Evolutionary conservation across 2,888 invertebrate species (phyloP), one percentile per base, ranked within the genome.

Genomic region (Helleia helle): DNA sequence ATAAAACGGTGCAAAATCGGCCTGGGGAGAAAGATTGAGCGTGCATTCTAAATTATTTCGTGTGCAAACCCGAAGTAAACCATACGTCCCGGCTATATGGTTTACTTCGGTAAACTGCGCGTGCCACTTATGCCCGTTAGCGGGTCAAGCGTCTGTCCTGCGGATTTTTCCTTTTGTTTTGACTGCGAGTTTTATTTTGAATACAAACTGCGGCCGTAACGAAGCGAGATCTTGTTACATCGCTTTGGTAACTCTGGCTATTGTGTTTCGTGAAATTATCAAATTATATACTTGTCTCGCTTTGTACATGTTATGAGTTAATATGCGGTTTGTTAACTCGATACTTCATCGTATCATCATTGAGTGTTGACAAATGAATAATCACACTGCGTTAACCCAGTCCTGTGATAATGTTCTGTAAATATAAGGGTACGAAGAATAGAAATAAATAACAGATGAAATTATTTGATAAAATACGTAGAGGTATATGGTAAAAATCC

Each of bases 131-230:
- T 47, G 56, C 60, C 60, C 56, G 59, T 65, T 59, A 56, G 49
- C 59, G 59, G 66, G 71, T 74, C 67, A 71, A 72, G 71, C 65
- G 65, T 70, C 62, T 57, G 62, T 54, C 58, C 56, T 50, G 57
- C 61, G 63, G 57, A 58, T 55, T 57, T 64, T n/a, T n/a, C 70
- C 72, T 77, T 80, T 77, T 75, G 71, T 75, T 71, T 62, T 51
- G 61, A 54, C 58, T 59, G 65, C 61, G 59, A 65, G 62, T 65
- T 81, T 80, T 83, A 77, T 81, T 81, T 79, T 73, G 71, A 81
- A 76, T 79, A n/a, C n/a, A n/a, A n/a, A n/a, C 77, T 71, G 72
- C 57, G 63, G 69, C 68, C 70, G 71, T 79, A 77, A 79, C 79
- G 77, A 79, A 74, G 65, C 73, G 64, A 58, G 65, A 64, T 71